Conservation (phyloP, 2,888 invertebrate species). For the Escarpia spicata region DNA sequence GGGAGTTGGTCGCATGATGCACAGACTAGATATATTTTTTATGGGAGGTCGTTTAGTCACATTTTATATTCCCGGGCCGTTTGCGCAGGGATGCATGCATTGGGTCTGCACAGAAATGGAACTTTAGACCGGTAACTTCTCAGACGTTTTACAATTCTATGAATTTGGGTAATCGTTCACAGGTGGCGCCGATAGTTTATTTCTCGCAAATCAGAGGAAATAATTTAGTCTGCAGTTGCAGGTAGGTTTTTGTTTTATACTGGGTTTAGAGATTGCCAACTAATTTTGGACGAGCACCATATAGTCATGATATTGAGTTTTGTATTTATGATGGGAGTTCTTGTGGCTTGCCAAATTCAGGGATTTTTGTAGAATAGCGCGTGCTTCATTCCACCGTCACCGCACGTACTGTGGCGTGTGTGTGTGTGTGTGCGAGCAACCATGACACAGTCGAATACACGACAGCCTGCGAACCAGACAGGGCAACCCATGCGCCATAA, state of each 20-base stretch:
- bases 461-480: neutral
- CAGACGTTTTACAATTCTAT: neutral
- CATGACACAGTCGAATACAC: neutral
- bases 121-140: neutral
- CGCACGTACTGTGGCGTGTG: neutral
- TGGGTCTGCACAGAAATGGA: neutral
- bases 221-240: neutral
- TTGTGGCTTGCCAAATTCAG: conserved; percentile 6
- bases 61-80: neutral
- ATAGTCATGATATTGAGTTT: neutral
- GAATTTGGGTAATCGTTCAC: neutral
- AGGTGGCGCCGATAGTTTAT: neutral
- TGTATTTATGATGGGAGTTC: conserved; percentile 7
- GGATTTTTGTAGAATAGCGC: neutral
- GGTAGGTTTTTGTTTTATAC: neutral
- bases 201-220: neutral
- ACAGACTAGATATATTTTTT: neutral
- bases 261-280: neutral
- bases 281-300: neutral
- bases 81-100: too few species aligned
- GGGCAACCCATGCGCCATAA: neutral
- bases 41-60: neutral
- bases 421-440: neutral
- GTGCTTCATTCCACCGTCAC: neutral
- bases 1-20: neutral